Conservation (phyloP, 2,888 invertebrate species). For the Cephonodes hylas region DNA sequence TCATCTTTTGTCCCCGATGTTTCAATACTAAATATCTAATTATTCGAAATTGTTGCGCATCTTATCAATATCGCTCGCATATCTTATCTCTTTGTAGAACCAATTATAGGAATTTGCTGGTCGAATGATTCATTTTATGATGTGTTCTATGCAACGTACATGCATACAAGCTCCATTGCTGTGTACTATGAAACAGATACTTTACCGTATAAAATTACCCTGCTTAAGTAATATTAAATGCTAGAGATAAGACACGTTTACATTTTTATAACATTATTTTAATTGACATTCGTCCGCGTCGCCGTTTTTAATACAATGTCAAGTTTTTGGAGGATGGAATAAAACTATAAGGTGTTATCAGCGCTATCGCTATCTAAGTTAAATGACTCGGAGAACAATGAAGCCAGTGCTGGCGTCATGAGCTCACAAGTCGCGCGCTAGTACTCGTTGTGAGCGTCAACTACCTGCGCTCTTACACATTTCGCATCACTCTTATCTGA, state of each 20-base stretch:
- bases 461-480: slow-evolving; percentile 57
- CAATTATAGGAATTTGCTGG: slow-evolving; percentile 17
- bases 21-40: slow-evolving; percentile 23
- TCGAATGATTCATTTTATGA: background rate
- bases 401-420: slow-evolving; percentile 46
- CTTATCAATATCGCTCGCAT: slow-evolving; percentile 36
- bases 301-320: background rate
- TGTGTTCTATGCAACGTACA: background rate
- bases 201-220: too few relatives aligned
- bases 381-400: slow-evolving; percentile 70
- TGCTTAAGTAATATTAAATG: background rate
- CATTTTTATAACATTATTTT: background rate
- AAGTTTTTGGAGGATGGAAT: slow-evolving; percentile 28
- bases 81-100: slow-evolving; percentile 46
- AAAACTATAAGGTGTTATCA: slow-evolving; percentile 60
- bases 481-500: slow-evolving; percentile 56
- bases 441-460: slow-evolving; percentile 55
- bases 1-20: background rate
- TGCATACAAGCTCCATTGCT: background rate
- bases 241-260: background rate
- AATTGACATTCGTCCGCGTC: background rate
- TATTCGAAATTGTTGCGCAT: slow-evolving; percentile 41
- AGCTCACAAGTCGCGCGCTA: slow-evolving; percentile 51
- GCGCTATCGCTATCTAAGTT: slow-evolving; percentile 76
- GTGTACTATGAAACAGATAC: background rate